These are phyloP conservation scores for Panzeria rudis DNA, from an alignment of 2,888 invertebrate genomes.

Conservation along the genomic window DNA sequence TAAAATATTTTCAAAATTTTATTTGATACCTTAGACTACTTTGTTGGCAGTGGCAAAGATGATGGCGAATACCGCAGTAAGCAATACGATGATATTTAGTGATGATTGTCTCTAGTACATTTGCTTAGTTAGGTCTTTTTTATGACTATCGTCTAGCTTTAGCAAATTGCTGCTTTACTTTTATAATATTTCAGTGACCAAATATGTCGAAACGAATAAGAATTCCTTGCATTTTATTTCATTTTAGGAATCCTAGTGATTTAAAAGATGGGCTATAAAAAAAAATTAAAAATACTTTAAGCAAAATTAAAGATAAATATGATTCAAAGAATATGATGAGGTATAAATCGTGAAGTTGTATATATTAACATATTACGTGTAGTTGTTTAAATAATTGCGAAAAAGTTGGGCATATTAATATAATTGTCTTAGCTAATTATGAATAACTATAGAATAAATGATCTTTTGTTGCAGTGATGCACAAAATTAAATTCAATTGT, in stretches of 20 bases:
- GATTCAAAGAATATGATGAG: not conserved
- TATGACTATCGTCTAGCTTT: not conserved
- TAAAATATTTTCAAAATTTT: slow-evolving; percentile 61
- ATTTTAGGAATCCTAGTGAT: slow-evolving; percentile 11
- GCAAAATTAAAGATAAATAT: slow-evolving; percentile 8
- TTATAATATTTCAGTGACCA: slow-evolving; percentile 53
- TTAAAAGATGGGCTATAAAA: not conserved
- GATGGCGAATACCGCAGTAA: not conserved
- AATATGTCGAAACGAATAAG: slow-evolving; percentile 43
- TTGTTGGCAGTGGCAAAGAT: slow-evolving; percentile 33
- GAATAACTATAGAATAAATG: too few species aligned
- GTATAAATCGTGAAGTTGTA: slow-evolving; percentile 17
- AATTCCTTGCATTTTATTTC: slow-evolving; percentile 49
- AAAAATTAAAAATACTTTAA: not conserved
- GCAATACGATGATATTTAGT: not conserved
- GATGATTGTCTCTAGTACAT: not conserved
- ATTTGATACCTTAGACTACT: slow-evolving; percentile 54
- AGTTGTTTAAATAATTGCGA: not conserved
- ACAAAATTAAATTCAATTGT: too few species aligned
- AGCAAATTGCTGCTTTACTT: slow-evolving; percentile 25
- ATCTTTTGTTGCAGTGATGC: too few species aligned
- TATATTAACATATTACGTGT: slow-evolving; percentile 1
- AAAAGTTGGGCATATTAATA: not conserved
- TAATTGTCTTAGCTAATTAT: not conserved
- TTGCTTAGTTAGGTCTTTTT: not conserved